Percentiles rank a stretch among this genome's conserved stretches.
phyloP scores from a whole-genome alignment of 2,113 vertebrate genomes.

The Bubalus kerabau region DNA sequence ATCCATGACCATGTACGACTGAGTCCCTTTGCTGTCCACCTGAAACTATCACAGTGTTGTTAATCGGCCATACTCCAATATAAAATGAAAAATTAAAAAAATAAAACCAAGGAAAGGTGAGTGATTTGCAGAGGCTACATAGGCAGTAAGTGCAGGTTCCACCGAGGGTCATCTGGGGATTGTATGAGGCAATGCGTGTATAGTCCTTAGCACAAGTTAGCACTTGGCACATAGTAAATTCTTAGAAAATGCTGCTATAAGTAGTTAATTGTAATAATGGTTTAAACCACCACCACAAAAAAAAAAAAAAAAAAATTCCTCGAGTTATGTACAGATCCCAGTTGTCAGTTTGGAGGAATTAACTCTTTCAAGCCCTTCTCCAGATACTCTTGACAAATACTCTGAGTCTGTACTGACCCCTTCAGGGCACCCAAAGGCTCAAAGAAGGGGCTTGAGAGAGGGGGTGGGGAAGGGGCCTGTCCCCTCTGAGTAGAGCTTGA shows the following conservation, averaged over 20 bases:
- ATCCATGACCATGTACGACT: neutral
- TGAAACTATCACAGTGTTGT: neutral
- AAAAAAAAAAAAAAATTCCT: neutral
- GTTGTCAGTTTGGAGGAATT: neutral
- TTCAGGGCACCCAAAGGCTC: neutral
- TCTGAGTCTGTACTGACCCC: neutral
- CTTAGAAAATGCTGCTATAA: neutral
- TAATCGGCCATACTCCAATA: neutral
- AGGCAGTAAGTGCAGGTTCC: neutral
- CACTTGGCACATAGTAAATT: neutral
- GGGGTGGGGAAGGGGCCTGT: neutral
- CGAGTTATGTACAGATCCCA: neutral
- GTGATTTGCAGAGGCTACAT: neutral
- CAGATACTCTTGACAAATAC: neutral
- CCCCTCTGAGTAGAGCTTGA: neutral
- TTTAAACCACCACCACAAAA: neutral
- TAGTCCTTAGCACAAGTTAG: neutral
- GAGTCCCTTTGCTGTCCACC: neutral
- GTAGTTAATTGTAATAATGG: neutral
- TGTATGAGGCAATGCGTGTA: rapidly evolving
- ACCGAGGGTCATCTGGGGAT: neutral
- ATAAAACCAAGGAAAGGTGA: neutral
- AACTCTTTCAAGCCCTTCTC: neutral
- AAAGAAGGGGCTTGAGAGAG: neutral
- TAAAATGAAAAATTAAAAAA: neutral